Evolutionary conservation across 2,888 invertebrate species (phyloP), one percentile per base, ranked within the genome.

Genomic region (Cartodere bifasciata): DNA sequence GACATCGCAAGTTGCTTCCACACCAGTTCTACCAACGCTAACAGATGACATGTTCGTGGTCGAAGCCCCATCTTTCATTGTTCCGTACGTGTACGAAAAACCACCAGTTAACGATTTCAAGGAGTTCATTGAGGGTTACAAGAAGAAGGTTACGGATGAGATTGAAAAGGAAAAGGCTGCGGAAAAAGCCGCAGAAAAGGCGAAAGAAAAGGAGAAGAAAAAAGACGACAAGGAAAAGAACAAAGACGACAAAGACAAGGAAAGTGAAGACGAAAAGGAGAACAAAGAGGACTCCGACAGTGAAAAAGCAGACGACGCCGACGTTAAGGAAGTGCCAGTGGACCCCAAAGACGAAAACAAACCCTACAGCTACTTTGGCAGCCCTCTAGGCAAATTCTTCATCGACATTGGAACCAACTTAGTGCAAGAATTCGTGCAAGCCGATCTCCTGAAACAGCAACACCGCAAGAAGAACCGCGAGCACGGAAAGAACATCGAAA

Each of bases 21-120:
- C 75, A 21, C 71, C 72, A 17, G 74, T 86, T 39, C 57, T 90
- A 44, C 86, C 86, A 1, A 82, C 84, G 4, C 58, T 90, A 13
- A 87, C 87, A 12, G 88, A 90, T 54, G 87, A 90, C 47, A 88
- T 88, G 81, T 88, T 81, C 56, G 87, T 90, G 7, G 80, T 90
- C 6, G 88, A 90, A 59, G 88, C 88, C 15, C 88, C 90, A 4
- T 88, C 87, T 13, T 88, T 90, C 53, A 87, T 90, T 52, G 88
- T 90, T 44, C 90, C 90, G 26, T 90, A 90, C 55, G 85, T 90
- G 13, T 88, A 88, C 59, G 88, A 90, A 55, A 88, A 88, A 55
- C 85, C 87, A 6, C 85, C 88, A 2, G 57, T 78, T 4, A 76
- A 79, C 47, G 78, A 80, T 34, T 70, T 88, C 39, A 78, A 75